Conservation (phyloP, 2,797 vertebrate species). For the Geotria australis region DNA sequence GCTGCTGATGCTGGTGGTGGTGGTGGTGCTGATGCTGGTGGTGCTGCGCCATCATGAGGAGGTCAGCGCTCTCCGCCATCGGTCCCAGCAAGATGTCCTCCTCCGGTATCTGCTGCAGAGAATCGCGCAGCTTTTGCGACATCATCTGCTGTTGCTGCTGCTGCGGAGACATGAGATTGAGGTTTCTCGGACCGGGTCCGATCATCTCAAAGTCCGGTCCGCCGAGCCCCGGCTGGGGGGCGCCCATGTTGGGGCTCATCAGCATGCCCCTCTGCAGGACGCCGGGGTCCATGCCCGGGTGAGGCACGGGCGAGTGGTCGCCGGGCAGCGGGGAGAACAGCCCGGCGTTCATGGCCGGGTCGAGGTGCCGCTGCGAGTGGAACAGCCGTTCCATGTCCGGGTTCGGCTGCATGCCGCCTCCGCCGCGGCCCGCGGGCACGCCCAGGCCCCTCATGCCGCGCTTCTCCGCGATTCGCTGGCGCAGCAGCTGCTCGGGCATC, state of each 20-base stretch:
- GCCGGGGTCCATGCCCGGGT: conserved; percentile 47
- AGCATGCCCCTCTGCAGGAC: conserved; percentile 33
- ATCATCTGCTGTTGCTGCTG: conserved; percentile 36
- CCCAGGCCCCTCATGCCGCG: conserved; percentile 23
- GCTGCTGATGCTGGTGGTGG: too few species aligned
- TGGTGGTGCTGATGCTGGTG: conserved; percentile 2
- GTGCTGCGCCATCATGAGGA: conserved; percentile 6
- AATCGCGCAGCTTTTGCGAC: conserved; percentile 37
- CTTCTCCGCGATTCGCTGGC: conserved; percentile 53
- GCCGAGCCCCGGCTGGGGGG: conserved; percentile 32
- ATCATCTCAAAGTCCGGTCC: conserved; percentile 45
- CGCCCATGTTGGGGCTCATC: conserved; percentile 29
- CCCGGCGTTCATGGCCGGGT: conserved; percentile 5
- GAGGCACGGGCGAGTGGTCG: conserved; percentile 13
- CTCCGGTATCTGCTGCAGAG: too few species aligned
- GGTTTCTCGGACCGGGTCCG: conserved; percentile 40
- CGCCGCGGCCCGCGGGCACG: conserved; percentile 10
- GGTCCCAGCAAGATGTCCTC: too few species aligned
- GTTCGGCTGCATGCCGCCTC: conserved; percentile 11
- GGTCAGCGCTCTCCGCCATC: too few species aligned
- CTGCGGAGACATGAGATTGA: conserved; percentile 28
- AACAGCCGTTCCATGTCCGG: conserved; percentile 53
- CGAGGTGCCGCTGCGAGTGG: conserved; percentile 35
- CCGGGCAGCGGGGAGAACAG: conserved; percentile 18
- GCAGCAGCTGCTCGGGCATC: conserved; percentile 56